Base-by-base conservation (phyloP, 1,140 invertebrate genomes). In the Fopius arisanus region DNA sequence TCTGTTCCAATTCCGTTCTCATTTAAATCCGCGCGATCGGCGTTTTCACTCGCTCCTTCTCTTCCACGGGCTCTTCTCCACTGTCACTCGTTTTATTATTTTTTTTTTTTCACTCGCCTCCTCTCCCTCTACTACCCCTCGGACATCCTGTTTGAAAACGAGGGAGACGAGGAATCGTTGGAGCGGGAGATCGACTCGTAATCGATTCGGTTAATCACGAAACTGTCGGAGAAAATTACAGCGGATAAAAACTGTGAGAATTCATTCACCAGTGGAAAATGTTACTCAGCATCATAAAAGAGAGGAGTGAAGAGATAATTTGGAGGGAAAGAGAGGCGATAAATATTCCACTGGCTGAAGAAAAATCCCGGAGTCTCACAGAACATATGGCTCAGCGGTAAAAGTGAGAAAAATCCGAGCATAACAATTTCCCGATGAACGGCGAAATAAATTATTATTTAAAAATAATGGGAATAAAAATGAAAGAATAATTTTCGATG, bases 1-100 rank as follows among this genome's bases (percentile, higher is more conserved):
- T 70, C 54, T 59, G 54, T 10, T 59, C 28, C 69, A 70, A 40
- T 26, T 37, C 16, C n/a, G 48, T 33, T 16, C 51, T 37, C 19
- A 33, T 54, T 70, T 62, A 70, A 54, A 29, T 43, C 40, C 40
- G 67, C 67, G 28, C 67, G 16, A 26, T 70, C 43, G 43, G 37
- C 31, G 29, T 48, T 70, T 70, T 70, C 59, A 59, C 19, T 59
- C 19, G 48, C 48, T 69, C 16, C 21, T n/a, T 63, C 59, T 3
- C 3, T 21, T 31, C 23, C 59, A 37, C 28, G 3, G 14, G 28
- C 63, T 33, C 63, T 23, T 26, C 43, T 23, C 54, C 54, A 12
- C 23, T 3, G 9, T 5, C 23, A 1, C 23, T 19, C 54, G 14
- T 26, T 19, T 23, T 19, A 19, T 14, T 48, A 16, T 48, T 48